Base-by-base conservation (phyloP, 2,888 invertebrate genomes). In the Antheraea assamensis region DNA sequence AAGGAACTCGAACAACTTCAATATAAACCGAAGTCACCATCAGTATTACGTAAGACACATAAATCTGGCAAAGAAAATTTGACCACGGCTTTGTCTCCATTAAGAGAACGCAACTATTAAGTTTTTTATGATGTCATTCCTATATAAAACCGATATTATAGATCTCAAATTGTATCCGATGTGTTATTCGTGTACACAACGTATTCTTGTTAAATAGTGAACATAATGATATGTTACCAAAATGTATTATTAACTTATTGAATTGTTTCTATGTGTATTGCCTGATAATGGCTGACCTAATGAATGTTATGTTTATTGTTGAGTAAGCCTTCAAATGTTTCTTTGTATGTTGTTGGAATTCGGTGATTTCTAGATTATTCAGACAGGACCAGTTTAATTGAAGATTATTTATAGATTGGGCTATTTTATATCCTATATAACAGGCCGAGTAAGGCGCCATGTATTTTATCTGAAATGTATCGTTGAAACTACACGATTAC, bases 1-100 rank as follows among this genome's bases (percentile, higher is more conserved):
- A 92, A 90, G 76, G 94, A 94, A 55, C 83, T 88, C 2, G 93
- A 92, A 73, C 89, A 88, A 76, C 75, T 79, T 15, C 89, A 89
- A 71, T 75, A 79, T n/a, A 88, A 87, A 76, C 93, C 93, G 3
- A 93, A 93, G 74, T 94, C 94, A 0, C 94, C 94, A 15, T 90
- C 91, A 3, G 82, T 92, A 19, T 81, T 89, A 55, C 84, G 92
- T 17, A 94, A 94, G 81, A 76, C 88, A 0, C 85, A 87, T 24
- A 94, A 93, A 84, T 84, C 93, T 68, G 94, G 94, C 73, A 94
- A 94, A 82, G 94, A 94, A 82, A 94, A 94, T 79, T 75, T 92
- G 58, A 92, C 87, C 75, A 81, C 87, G 10, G 85, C 88, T 55
- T 83, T 94, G n/a, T 94, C 94, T n/a, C 94, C 94, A 1, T 78